These are phyloP conservation scores for Campoplex capitator DNA, from an alignment of 2,888 invertebrate species.

Conservation along the genomic window DNA sequence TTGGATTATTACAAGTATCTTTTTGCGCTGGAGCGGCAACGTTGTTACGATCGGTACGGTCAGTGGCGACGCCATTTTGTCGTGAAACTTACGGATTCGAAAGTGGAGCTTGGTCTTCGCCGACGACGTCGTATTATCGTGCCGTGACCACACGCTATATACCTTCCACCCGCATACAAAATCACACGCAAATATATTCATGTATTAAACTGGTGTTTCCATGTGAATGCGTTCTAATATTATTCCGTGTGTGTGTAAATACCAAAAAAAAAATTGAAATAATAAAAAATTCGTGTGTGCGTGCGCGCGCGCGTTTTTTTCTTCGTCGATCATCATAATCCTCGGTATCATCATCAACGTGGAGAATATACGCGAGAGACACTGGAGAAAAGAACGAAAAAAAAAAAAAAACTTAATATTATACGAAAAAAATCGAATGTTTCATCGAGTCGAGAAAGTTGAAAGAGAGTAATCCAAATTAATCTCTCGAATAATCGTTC, in stretches of 20 bases:
- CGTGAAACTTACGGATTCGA: conserved; percentile 73
- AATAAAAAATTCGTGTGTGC: neutral
- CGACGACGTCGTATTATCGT: conserved; percentile 57
- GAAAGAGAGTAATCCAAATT: neutral
- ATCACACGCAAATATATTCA: neutral
- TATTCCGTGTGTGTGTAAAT: too few species aligned
- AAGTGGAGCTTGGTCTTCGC: conserved; percentile 68
- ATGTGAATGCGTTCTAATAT: too few species aligned
- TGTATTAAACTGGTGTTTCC: neutral
- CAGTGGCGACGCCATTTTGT: conserved; percentile 83
- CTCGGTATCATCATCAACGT: conserved; percentile 29
- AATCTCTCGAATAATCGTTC: neutral
- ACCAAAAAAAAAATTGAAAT: neutral
- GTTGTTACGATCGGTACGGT: conserved; percentile 75
- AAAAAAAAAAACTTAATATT: neutral
- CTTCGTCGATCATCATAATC: conserved; percentile 12
- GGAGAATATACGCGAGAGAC: conserved; percentile 34
- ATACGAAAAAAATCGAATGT: neutral
- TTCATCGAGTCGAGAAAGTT: neutral
- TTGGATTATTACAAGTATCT: conserved; percentile 30
- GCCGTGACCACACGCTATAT: conserved; percentile 60
- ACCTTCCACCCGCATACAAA: neutral
- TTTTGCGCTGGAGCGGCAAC: conserved; percentile 77
- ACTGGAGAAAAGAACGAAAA: conserved; percentile 54
- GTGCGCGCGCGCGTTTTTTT: neutral